phyloP scores from a whole-genome alignment of 2,113 vertebrate species.

The Barbus barbus region DNA sequence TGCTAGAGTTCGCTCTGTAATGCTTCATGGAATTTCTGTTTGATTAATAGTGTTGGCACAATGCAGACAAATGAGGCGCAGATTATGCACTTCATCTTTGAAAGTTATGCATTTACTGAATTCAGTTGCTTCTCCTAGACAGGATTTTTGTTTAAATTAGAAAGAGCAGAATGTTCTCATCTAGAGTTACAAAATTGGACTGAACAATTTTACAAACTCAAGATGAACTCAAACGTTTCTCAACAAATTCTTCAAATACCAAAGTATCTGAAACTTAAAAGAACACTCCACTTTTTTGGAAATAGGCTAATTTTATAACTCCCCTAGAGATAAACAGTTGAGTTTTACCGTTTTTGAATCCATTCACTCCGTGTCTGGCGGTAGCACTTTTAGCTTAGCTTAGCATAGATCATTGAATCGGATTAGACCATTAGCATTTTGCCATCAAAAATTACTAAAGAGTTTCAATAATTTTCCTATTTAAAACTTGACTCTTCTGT shows the following conservation, averaged over 20 bases:
- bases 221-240: background rate
- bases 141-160: background rate
- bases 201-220: background rate
- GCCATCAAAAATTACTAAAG: too few species aligned
- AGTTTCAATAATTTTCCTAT: too few species aligned
- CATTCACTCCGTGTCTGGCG: too few species aligned
- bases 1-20: background rate
- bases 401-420: too few species aligned
- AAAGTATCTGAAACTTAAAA: background rate
- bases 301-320: too few species aligned
- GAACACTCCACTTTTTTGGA: too few species aligned
- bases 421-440: too few species aligned
- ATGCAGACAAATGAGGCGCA: too few species aligned
- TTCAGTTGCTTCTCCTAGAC: background rate
- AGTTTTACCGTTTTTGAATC: too few species aligned
- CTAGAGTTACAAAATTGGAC: background rate
- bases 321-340: too few species aligned
- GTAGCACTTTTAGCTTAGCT: too few species aligned
- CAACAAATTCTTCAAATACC: background rate
- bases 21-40: background rate
- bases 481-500: too few species aligned
- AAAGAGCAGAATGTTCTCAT: background rate
- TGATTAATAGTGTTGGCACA: background rate
- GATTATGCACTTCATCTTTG: constrained; percentile 9
- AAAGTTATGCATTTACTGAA: background rate